Percentiles rank a stretch among this genome's conserved stretches.
Evolutionary conservation across 2,888 invertebrate species (phyloP).

Genomic region (Lamellibrachia columna): DNA sequence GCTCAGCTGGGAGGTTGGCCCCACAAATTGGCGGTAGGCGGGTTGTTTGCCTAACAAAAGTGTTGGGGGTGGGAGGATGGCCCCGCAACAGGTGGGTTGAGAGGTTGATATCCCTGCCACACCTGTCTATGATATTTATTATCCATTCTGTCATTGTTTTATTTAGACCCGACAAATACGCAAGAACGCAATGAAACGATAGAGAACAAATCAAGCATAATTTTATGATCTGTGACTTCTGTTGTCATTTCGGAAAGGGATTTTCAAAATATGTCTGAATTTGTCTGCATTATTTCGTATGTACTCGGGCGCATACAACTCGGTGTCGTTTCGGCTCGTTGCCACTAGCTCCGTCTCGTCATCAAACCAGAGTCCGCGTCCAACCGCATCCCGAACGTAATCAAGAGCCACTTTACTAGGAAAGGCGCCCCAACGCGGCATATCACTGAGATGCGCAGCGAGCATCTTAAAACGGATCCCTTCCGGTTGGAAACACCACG

Average conservation of each 20-base stretch:
- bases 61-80: too few species aligned
- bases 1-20: too few species aligned
- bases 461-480: slow-evolving; percentile 20
- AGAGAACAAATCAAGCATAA: too few species aligned
- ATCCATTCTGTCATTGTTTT: too few species aligned
- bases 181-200: too few species aligned
- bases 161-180: too few species aligned
- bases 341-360: background rate
- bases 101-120: too few species aligned
- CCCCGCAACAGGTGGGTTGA: too few species aligned
- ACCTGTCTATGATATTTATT: too few species aligned
- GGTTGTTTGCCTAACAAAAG: too few species aligned
- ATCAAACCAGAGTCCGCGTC: slow-evolving; percentile 13
- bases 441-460: slow-evolving; percentile 19
- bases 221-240: too few species aligned
- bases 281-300: background rate
- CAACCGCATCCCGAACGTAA: background rate
- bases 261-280: background rate
- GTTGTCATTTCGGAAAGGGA: background rate
- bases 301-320: background rate
- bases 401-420: background rate
- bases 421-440: slow-evolving; percentile 20
- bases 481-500: slow-evolving; percentile 25
- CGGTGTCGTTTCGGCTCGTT: background rate
- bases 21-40: too few species aligned